These are phyloP conservation scores for Callorhinus ursinus DNA, from an alignment of 2,113 vertebrate genomes.

Conservation along the genomic window DNA sequence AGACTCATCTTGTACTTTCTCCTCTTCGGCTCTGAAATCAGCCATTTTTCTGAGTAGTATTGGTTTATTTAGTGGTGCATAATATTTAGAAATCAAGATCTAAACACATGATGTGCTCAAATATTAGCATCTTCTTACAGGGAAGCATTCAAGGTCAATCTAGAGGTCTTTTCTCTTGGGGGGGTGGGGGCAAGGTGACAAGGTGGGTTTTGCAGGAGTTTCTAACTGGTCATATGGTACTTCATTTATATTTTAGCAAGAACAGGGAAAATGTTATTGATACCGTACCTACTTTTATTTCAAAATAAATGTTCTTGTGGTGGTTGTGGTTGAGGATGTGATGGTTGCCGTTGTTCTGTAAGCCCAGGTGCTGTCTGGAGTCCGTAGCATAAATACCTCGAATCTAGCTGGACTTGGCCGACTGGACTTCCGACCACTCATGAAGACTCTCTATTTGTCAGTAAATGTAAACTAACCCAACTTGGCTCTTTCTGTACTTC, in stretches of 20 bases:
- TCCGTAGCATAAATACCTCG: background rate
- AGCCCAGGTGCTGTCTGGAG: background rate
- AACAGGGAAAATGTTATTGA: background rate
- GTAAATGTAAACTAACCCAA: background rate
- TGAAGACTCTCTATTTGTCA: background rate
- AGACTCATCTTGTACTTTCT: background rate
- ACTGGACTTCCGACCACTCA: background rate
- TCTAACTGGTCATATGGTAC: background rate
- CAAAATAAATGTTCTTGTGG: background rate
- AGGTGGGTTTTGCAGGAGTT: background rate
- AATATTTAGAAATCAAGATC: slow-evolving; percentile 21
- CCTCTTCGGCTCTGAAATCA: background rate
- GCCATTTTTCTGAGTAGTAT: background rate
- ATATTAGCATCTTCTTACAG: background rate
- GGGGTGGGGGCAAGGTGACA: background rate
- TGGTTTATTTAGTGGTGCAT: background rate
- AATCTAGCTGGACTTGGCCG: background rate
- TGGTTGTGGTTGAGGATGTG: background rate
- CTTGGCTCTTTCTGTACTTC: background rate
- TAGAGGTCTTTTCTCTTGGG: background rate
- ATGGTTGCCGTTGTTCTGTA: background rate
- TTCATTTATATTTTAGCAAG: background rate
- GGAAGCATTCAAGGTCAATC: background rate
- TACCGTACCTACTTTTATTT: background rate
- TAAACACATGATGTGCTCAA: background rate